Percentiles rank a stretch among this genome's conserved stretches.
Evolutionary conservation across 2,888 invertebrate genomes (phyloP).

Genomic region (Andrena camellia): DNA sequence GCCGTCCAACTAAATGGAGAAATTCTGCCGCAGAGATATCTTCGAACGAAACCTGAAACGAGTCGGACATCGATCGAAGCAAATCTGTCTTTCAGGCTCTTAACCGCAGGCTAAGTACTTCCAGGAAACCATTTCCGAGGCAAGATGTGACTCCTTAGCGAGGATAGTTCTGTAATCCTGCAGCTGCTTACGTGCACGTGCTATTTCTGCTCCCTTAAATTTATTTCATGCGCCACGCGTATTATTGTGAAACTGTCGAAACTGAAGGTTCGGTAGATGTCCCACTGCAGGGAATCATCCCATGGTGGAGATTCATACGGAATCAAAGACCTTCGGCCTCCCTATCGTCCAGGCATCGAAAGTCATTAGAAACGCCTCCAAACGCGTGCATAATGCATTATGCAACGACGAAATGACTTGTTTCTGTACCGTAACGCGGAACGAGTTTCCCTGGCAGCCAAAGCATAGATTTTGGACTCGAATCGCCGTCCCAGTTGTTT

Average conservation of each 20-base stretch:
- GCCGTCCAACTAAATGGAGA: not conserved
- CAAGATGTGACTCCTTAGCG: not conserved
- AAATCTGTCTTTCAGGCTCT: conserved; percentile 1
- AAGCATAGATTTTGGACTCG: conserved; percentile 10
- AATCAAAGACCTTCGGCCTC: not conserved
- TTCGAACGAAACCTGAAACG: not conserved
- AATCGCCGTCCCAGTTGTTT: not conserved
- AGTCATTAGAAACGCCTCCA: conserved; percentile 31
- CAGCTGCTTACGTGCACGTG: not conserved
- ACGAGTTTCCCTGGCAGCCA: conserved; percentile 23
- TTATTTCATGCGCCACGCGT: no score
- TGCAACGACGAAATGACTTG: conserved; percentile 33
- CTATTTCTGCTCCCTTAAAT: not conserved
- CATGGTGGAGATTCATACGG: not conserved
- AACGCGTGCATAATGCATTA: conserved; percentile 18
- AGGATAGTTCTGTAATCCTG: not conserved
- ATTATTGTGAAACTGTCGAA: no score
- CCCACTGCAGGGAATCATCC: no score
- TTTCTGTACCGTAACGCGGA: conserved; percentile 26
- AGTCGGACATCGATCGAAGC: conserved; percentile 6
- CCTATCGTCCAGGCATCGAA: not conserved
- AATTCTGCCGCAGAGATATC: not conserved
- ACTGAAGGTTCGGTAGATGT: no score
- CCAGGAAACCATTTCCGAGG: not conserved
- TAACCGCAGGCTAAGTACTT: conserved; percentile 1